Evolutionary conservation across 37 sponge, comb jelly and placozoan genomes (phyloP).

Genomic region (Halisarca cf. caerulea): DNA sequence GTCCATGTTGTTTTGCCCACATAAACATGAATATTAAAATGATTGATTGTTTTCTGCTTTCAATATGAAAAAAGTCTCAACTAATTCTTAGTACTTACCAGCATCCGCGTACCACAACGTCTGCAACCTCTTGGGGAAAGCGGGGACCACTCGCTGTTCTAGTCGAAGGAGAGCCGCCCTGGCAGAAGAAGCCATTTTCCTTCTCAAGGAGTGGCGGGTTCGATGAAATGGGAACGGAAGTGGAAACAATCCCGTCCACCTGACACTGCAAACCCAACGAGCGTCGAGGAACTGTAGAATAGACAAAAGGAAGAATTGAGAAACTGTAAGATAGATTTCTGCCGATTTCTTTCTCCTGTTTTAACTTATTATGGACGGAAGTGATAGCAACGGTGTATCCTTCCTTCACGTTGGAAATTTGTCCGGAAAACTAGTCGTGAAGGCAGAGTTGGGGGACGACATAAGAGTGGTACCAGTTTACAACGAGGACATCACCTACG

Average conservation of each 20-base stretch:
- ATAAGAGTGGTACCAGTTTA: conserved; percentile 76
- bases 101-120: conserved; percentile 8
- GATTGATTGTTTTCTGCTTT: too few species aligned
- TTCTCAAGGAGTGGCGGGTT: too few species aligned
- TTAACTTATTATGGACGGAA: too few species aligned
- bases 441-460: conserved; percentile 86
- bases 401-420: conserved; percentile 62
- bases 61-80: too few species aligned
- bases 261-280: too few species aligned
- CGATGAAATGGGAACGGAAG: background rate
- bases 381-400: background rate
- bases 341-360: too few species aligned
- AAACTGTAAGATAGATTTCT: too few species aligned
- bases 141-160: background rate
- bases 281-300: too few species aligned
- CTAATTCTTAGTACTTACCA: background rate
- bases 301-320: too few species aligned
- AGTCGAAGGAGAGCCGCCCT: background rate
- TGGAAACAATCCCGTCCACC: background rate
- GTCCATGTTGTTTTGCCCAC: too few species aligned
- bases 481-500: conserved; percentile 95
- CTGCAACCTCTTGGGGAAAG: background rate
- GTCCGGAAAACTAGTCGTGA: conserved; percentile 84
- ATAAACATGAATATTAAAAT: too few species aligned
- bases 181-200: background rate